Evolutionary conservation across 2,113 vertebrate genomes (phyloP), one percentile per base, ranked within the genome.

Genomic region (Ageneiosus marmoratus): DNA sequence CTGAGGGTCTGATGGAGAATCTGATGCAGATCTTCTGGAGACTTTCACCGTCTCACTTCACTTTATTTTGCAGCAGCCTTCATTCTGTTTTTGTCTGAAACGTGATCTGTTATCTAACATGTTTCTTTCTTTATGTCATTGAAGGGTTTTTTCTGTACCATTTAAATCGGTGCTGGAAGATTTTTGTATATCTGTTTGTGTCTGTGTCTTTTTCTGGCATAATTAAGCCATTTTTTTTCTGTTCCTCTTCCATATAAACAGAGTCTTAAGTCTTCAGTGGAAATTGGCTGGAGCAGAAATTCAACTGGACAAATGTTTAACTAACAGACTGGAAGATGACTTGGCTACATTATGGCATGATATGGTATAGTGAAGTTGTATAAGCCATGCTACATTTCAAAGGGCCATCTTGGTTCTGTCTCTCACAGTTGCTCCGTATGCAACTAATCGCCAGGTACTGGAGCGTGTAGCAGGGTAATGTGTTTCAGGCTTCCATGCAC

Each of bases 361-460:
- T 74, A 72, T 34, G 58, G 56, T 58, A 69, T 50, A 81, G 29
- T 34, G 67, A 75, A 77, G 73, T 24, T 72, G 74, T 80, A 70
- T 73, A 81, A 74, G 34, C 27, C 77, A 67, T 69, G 41, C 32
- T 16, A 67, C 51, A 51, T 48, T 73, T 77, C 76, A 69, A 58
- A 48, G 63, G 74, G 46, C 41, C 67, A 74, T 83, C 53, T 83
- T 81, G 78, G 77, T 69, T 75, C 77, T 75, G 78, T 29, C 15
- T 46, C 24, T 48, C 50, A 48, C 78, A 83, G 65, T 85, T 77
- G 67, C 83, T 73, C 34, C 44, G 51, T 82, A 60, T 62, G 58
- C 51, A 37, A 50, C 51, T 83, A 86, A 86, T 73, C 55, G 65
- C 69, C 65, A 80, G 83, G 84, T 77, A 75, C 85, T 65, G 79